These are phyloP conservation scores for Aphelenchoides bicaudatus DNA, from an alignment of 2,888 invertebrate genomes.

Conservation along the genomic window DNA sequence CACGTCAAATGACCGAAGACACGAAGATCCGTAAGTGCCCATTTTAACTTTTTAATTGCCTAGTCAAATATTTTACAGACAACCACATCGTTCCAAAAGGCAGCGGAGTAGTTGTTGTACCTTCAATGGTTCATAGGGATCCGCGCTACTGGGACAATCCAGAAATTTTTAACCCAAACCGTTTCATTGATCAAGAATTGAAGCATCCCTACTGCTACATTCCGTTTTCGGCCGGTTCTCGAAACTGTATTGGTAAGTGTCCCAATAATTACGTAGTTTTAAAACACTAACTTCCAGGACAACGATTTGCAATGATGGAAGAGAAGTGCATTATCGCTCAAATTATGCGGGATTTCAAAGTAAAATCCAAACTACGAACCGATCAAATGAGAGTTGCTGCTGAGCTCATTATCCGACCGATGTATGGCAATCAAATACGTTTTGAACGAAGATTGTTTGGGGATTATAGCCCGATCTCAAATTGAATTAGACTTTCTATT, in stretches of 20 bases:
- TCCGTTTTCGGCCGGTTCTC: constrained; percentile 64
- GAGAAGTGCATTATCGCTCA: constrained; percentile 56
- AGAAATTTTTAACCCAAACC: constrained; percentile 62
- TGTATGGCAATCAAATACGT: constrained; percentile 52
- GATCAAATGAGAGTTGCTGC: constrained; percentile 58
- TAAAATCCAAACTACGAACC: constrained; percentile 49
- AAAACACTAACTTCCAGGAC: constrained; percentile 38
- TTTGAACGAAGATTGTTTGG: constrained; percentile 36
- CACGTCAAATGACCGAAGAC: constrained; percentile 60
- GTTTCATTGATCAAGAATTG: constrained; percentile 62
- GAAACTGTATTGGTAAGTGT: constrained; percentile 64
- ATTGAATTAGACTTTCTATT: no score
- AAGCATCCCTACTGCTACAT: constrained; percentile 63
- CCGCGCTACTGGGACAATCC: constrained; percentile 47
- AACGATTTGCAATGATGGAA: constrained; percentile 60
- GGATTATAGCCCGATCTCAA: constrained; percentile 32
- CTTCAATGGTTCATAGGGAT: constrained; percentile 62
- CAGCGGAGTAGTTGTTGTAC: constrained; percentile 58
- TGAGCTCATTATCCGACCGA: constrained; percentile 58
- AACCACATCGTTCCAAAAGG: constrained; percentile 59
- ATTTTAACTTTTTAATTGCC: not conserved
- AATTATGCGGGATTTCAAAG: constrained; percentile 47
- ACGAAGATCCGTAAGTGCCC: constrained; percentile 42
- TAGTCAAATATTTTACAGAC: constrained; percentile 29
- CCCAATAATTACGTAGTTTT: not conserved